Evolutionary conservation across 2,888 invertebrate species (phyloP).

Genomic region (Pinctada fucata): DNA sequence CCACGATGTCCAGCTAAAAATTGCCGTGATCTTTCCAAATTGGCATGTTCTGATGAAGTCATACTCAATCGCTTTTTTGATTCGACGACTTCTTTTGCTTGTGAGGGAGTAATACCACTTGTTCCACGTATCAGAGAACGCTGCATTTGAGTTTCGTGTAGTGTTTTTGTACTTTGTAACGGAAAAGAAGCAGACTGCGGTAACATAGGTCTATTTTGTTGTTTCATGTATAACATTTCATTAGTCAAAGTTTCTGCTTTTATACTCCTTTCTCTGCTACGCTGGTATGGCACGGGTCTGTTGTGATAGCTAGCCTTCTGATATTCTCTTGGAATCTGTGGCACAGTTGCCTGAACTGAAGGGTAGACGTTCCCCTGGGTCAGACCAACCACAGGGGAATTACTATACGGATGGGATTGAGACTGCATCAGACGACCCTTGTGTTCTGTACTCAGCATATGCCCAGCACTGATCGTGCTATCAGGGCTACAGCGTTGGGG

Average conservation of each 20-base stretch:
- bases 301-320: constrained; percentile 1
- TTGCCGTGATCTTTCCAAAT: not conserved
- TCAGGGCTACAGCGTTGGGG: constrained; percentile 31
- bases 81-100: not conserved
- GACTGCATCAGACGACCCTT: constrained; percentile 5
- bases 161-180: not conserved
- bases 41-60: not conserved
- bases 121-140: not conserved
- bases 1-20: not conserved
- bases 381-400: not conserved
- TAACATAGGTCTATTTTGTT: not conserved
- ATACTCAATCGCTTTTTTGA: not conserved
- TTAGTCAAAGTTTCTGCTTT: not conserved
- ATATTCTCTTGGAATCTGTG: constrained; percentile 1
- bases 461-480: constrained; percentile 7
- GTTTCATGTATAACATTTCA: not conserved
- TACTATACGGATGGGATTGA: not conserved
- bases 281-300: not conserved
- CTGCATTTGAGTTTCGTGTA: not conserved
- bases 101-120: not conserved
- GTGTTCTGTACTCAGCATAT: not conserved
- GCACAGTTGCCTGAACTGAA: constrained; percentile 4
- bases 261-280: not conserved
- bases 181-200: not conserved
- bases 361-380: not conserved